Base-by-base conservation (phyloP, 1,140 invertebrate species). In the Whitmania pigra region DNA sequence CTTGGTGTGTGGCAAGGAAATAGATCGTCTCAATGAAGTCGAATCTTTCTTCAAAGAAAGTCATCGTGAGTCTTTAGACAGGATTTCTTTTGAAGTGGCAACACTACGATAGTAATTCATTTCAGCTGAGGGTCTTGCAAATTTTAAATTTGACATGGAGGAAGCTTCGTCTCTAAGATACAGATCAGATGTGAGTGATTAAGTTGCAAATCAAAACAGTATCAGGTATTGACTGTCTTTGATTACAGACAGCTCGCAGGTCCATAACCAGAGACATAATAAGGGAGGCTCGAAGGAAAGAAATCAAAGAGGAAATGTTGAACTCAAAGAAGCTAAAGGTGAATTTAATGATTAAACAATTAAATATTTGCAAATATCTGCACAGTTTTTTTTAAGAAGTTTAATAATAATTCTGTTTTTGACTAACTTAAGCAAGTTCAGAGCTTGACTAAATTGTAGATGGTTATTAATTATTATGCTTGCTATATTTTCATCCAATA, bases 281-380 rank as follows among this genome's bases (percentile, higher is more conserved):
- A 0, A 85, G 91, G 70, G 93, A 98, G 81, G 93, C 93, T 0
- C 85, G 96, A 71, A 84, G 98, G 11, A 93, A 93, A 78, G 96
- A 99, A 86, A 97, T 99, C 67, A 93, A 93, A 82, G 86, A 88
- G 71, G 94, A 99, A 84, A 87, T 99, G 54, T 84, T 98, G 53
- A 93, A 91, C 78, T 95, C 92, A 72, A 86, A 93, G 79, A 94
- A 94, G 83, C 82, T 98, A 9, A 93, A 96, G 86, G 89, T 89
- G 78, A 69, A 72, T 72, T 71, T 74, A 11, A 27, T 72, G 43
- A 11, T 36, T 36, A 36, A 36, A 36, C n/a, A n/a, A n/a, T n/a
- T n/a, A n/a, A n/a, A n/a, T n/a, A n/a, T n/a, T n/a, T 49, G 43
- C 15, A 49, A 49, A 49, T 49, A 49, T n/a, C n/a, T n/a, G n/a